Evolutionary conservation across 2,888 invertebrate genomes (phyloP).

Genomic region (Agriotes lineatus): DNA sequence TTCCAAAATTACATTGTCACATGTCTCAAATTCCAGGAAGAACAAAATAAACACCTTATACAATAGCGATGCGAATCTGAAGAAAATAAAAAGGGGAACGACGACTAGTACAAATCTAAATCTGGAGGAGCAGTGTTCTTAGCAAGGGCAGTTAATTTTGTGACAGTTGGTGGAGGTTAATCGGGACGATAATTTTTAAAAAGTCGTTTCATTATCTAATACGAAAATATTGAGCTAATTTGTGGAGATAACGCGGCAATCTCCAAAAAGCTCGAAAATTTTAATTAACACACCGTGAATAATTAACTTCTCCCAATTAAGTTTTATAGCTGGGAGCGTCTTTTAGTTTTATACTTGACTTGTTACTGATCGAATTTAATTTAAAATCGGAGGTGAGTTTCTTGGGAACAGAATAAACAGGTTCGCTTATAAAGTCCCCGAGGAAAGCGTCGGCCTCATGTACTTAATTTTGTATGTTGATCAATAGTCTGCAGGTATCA

Average conservation of each 20-base stretch:
- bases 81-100: no score
- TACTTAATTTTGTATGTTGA: slow-evolving; percentile 22
- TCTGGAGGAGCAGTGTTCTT: neutral
- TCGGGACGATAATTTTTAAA: slow-evolving; percentile 16
- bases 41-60: no score
- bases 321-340: slow-evolving; percentile 26
- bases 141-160: neutral
- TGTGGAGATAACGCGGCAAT: slow-evolving; percentile 12
- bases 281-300: slow-evolving; percentile 37
- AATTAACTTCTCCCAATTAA: slow-evolving; percentile 41
- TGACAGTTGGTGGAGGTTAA: slow-evolving; percentile 8
- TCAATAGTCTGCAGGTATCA: slow-evolving; percentile 18
- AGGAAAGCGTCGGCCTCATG: slow-evolving; percentile 4
- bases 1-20: no score
- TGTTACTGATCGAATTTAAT: slow-evolving; percentile 28
- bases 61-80: no score
- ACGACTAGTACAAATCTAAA: no score
- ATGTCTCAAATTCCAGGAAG: no score
- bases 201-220: slow-evolving; percentile 17
- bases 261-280: slow-evolving; percentile 29
- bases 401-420: slow-evolving; percentile 14
- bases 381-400: slow-evolving; percentile 26
- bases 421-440: neutral
- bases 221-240: slow-evolving; percentile 21
- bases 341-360: slow-evolving; percentile 34